These are phyloP conservation scores for Ormyrus labotus DNA, from an alignment of 2,888 invertebrate species.

Conservation along the genomic window DNA sequence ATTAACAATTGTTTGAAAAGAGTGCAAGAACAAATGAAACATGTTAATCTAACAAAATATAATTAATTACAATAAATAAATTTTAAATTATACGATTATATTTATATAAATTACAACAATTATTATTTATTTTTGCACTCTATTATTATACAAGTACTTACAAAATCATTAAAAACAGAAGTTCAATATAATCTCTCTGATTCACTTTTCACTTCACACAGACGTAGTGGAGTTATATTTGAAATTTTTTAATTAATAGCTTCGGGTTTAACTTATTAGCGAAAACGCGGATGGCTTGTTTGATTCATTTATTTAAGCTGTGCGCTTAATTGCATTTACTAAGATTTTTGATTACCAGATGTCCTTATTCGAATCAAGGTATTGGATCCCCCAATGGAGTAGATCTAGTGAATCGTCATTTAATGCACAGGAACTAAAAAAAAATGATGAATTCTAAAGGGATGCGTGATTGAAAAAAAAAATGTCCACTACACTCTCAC, in stretches of 20 bases:
- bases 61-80: conserved; percentile 28
- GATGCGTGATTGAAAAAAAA: no score
- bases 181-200: no score
- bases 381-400: conserved; percentile 69
- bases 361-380: conserved; percentile 65
- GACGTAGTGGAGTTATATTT: no score
- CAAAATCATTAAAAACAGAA: no score
- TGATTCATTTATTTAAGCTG: not conserved
- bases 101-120: not conserved
- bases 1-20: conserved; percentile 22
- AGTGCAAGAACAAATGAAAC: conserved; percentile 10
- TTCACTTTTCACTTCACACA: no score
- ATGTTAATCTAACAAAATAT: conserved; percentile 1
- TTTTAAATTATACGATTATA: not conserved
- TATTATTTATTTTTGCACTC: conserved; percentile 10
- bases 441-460: conserved; percentile 24
- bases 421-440: conserved; percentile 63
- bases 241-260: no score
- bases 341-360: conserved; percentile 57
- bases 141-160: no score
- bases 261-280: no score
- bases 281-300: not conserved
- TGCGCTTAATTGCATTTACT: not conserved
- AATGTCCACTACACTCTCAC: no score
- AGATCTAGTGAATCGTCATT: conserved; percentile 68